phyloP scores from a whole-genome alignment of 2,888 invertebrate species.

The Xanthia icteritia region DNA sequence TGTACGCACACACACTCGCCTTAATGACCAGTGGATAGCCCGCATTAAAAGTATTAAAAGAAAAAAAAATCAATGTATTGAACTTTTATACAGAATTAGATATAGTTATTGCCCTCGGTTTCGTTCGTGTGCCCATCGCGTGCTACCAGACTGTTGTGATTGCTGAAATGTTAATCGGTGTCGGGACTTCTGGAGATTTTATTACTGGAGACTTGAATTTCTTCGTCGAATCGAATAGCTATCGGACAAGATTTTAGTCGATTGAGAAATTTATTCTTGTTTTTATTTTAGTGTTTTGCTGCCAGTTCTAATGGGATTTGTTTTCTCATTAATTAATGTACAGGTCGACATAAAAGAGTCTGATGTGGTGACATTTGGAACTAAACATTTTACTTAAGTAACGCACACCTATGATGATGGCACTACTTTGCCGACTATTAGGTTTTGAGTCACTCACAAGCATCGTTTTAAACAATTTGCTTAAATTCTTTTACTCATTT shows the following conservation, averaged over 20 bases:
- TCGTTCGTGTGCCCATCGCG: conserved; percentile 84
- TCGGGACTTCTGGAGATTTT: conserved; percentile 81
- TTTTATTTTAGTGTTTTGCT: conserved; percentile 18
- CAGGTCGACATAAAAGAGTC: too few relatives aligned
- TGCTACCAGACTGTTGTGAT: conserved; percentile 82
- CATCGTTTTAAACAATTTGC: too few relatives aligned
- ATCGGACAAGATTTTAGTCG: conserved; percentile 59
- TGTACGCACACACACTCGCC: conserved; percentile 51
- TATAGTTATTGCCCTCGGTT: conserved; percentile 84
- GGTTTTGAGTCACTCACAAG: too few relatives aligned
- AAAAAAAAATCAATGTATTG: conserved; percentile 81
- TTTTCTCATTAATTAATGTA: not conserved
- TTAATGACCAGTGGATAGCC: conserved; percentile 82
- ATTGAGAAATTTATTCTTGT: conserved; percentile 55
- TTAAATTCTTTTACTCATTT: too few relatives aligned
- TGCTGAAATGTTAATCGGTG: conserved; percentile 87
- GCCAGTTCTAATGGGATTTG: conserved; percentile 9
- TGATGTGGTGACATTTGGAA: too few relatives aligned
- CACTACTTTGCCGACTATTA: too few relatives aligned
- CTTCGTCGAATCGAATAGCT: conserved; percentile 70
- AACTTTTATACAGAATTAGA: conserved; percentile 75
- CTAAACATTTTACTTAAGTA: too few relatives aligned
- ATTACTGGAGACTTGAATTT: conserved; percentile 80
- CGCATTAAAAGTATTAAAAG: conserved; percentile 84
- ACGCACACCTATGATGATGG: too few relatives aligned